These are phyloP conservation scores for Muntiacus muntjak DNA, from an alignment of 2,113 vertebrate species.

Conservation along the genomic window DNA sequence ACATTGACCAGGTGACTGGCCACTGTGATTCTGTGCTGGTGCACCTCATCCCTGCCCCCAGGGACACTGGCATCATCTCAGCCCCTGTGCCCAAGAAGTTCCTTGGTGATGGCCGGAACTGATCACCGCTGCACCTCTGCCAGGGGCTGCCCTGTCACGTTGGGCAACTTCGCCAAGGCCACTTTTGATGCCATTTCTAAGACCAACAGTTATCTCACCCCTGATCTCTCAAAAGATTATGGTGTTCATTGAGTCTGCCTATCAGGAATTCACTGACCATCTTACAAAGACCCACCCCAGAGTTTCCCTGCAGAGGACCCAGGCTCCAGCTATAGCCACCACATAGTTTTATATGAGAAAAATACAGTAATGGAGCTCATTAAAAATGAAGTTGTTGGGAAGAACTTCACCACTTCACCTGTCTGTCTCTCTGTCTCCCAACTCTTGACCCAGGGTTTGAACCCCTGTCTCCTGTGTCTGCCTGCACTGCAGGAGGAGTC, in stretches of 20 bases:
- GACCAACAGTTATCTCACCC: not conserved
- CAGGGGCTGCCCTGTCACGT: slow-evolving; percentile 93
- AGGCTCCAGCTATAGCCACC: not conserved
- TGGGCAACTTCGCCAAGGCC: slow-evolving; percentile 89
- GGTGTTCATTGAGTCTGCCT: not conserved
- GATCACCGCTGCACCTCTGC: slow-evolving; percentile 97
- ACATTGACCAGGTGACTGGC: slow-evolving; percentile 77
- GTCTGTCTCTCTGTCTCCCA: not conserved
- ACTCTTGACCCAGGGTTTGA: not conserved
- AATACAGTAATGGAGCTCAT: not conserved
- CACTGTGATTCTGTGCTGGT: not conserved
- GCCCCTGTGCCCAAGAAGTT: slow-evolving; percentile 95
- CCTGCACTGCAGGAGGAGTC: not conserved
- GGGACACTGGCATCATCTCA: not conserved
- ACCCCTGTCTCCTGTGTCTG: not conserved
- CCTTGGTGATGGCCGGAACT: slow-evolving; percentile 95
- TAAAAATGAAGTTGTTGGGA: not conserved
- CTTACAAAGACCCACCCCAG: not conserved
- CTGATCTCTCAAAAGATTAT: not conserved
- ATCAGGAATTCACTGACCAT: not conserved
- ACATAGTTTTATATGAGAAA: not conserved
- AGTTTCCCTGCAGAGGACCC: not conserved
- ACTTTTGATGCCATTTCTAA: not conserved
- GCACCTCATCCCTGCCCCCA: not conserved
- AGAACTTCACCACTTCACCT: not conserved